A percentile compares a stretch with the other conserved stretches of the same genome.
Conservation (phyloP, 2,888 invertebrate species). For the Tetramorium bicarinatum region DNA sequence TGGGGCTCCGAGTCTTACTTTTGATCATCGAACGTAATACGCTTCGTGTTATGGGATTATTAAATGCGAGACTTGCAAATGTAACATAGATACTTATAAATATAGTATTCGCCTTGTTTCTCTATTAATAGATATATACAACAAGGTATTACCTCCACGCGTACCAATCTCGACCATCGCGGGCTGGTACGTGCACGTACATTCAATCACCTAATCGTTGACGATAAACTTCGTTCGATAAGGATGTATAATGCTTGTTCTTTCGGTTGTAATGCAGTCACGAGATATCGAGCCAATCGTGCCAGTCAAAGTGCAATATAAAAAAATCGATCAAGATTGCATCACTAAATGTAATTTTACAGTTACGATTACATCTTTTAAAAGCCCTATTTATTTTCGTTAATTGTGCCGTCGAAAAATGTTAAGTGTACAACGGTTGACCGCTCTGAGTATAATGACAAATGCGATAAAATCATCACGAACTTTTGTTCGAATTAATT, state of each 20-base stretch:
- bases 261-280: constrained; percentile 26
- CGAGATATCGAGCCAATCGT: constrained; percentile 21
- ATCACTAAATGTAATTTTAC: neutral
- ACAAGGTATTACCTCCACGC: constrained; percentile 10
- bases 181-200: constrained; percentile 17
- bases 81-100: neutral
- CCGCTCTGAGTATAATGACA: neutral
- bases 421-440: neutral
- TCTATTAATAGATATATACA: constrained; percentile 12
- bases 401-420: neutral
- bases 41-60: neutral
- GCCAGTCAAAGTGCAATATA: neutral
- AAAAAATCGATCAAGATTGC: constrained; percentile 1
- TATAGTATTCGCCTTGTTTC: neutral
- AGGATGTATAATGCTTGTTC: neutral
- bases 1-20: neutral
- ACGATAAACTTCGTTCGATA: constrained; percentile 5
- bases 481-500: neutral
- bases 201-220: constrained; percentile 12
- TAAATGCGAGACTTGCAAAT: neutral
- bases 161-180: constrained; percentile 42
- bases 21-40: neutral
- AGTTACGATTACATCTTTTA: too few relatives aligned
- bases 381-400: neutral
- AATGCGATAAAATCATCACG: neutral